A percentile compares a stretch with the other conserved stretches of the same genome.
phyloP scores from a whole-genome alignment of 1,140 invertebrate genomes.

The Temnothorax longispinosus region DNA sequence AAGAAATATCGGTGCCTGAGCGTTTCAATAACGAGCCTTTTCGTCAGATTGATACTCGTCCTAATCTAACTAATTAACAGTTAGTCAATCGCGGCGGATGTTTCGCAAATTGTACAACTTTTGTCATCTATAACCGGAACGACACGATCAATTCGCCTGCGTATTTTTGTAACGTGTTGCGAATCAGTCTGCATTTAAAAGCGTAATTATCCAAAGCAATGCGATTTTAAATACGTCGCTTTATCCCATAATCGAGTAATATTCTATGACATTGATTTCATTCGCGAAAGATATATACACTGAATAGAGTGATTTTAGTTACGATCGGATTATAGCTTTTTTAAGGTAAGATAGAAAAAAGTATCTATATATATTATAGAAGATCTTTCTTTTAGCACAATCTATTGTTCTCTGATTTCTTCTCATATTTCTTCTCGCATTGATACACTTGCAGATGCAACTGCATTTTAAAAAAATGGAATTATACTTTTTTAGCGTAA shows the following conservation, averaged over 20 bases:
- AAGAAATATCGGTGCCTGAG: constrained; percentile 51
- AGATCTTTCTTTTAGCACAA: no score
- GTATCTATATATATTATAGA: no score
- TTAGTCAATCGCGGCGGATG: neutral
- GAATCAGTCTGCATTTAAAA: constrained; percentile 33
- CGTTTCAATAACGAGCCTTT: constrained; percentile 60
- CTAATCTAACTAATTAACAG: constrained; percentile 20
- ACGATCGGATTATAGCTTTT: neutral
- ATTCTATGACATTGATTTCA: neutral
- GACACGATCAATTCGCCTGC: constrained; percentile 25
- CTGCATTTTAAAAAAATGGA: no score
- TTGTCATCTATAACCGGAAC: neutral
- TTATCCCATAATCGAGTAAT: neutral
- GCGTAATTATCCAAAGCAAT: constrained; percentile 3
- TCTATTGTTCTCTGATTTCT: no score
- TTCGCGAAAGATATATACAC: neutral
- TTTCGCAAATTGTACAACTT: neutral
- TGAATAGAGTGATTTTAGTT: neutral
- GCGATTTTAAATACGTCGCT: neutral
- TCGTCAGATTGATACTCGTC: constrained; percentile 50
- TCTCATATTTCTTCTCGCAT: no score
- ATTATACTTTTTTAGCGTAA: no score
- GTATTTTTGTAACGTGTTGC: neutral
- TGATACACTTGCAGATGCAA: no score
- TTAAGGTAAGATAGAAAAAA: no score